A percentile compares a stretch with the other conserved stretches of the same genome.
Conservation (phyloP, 1,140 invertebrate species). For the Idris sp. region DNA sequence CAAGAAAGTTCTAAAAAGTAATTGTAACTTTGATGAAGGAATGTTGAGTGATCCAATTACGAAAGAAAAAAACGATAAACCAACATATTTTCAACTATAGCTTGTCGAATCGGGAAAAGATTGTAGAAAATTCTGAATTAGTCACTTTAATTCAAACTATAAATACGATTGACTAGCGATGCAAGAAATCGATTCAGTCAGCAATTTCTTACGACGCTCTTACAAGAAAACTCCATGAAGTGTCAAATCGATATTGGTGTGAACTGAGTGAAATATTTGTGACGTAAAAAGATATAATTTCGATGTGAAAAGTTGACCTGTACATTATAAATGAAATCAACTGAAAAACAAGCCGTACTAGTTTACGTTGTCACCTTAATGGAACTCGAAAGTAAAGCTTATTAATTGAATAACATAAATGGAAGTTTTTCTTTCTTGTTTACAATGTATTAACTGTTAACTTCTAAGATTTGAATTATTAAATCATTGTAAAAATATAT, state of each 20-base stretch:
- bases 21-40: too few species aligned
- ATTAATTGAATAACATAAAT: too few species aligned
- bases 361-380: too few species aligned
- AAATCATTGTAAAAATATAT: too few species aligned
- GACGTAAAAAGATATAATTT: constrained; percentile 49
- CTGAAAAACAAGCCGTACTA: neutral
- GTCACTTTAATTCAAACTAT: constrained; percentile 36
- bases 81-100: constrained; percentile 11
- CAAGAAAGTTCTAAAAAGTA: too few species aligned
- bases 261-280: constrained; percentile 41
- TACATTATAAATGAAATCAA: constrained; percentile 25
- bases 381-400: too few species aligned
- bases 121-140: constrained; percentile 33
- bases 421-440: too few species aligned
- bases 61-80: constrained; percentile 8
- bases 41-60: too few species aligned
- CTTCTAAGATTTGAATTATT: too few species aligned
- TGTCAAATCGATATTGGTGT: constrained; percentile 52
- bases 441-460: too few species aligned
- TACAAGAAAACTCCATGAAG: constrained; percentile 53
- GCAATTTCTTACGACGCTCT: constrained; percentile 46
- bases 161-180: constrained; percentile 55
- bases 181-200: constrained; percentile 51
- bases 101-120: constrained; percentile 19
- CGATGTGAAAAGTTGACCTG: constrained; percentile 33